These are phyloP conservation scores for Esperia sulphurella DNA, from an alignment of 2,888 invertebrate species.

Conservation along the genomic window DNA sequence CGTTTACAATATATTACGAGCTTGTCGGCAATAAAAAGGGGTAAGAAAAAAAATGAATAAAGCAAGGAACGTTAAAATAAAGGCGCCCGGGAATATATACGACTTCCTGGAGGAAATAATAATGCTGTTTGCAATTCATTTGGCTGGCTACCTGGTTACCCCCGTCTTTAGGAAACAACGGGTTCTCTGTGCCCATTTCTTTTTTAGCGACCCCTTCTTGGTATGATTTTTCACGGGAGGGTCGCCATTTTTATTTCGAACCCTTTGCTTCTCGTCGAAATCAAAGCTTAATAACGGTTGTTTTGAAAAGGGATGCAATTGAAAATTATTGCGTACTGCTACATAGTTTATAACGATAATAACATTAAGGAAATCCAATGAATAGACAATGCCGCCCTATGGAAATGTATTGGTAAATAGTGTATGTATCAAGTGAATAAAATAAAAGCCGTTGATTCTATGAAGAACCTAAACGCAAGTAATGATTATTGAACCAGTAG, in stretches of 20 bases:
- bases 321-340: not conserved
- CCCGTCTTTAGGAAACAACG: constrained; percentile 70
- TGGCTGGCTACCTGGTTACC: constrained; percentile 75
- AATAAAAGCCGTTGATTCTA: too few relatives aligned
- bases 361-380: too few relatives aligned
- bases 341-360: too few relatives aligned
- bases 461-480: too few relatives aligned
- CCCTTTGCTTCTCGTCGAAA: constrained; percentile 64
- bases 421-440: too few relatives aligned
- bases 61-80: constrained; percentile 75
- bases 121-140: constrained; percentile 81
- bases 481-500: too few relatives aligned
- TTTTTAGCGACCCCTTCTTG: constrained; percentile 47
- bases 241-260: constrained; percentile 65
- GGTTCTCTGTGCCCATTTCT: constrained; percentile 42
- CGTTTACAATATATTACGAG: constrained; percentile 77
- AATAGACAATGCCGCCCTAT: too few relatives aligned
- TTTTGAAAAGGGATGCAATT: constrained; percentile 19
- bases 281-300: constrained; percentile 61
- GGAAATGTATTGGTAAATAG: too few relatives aligned
- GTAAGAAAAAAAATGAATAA: constrained; percentile 71
- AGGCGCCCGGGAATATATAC: constrained; percentile 75
- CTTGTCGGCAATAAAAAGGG: constrained; percentile 76
- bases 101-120: constrained; percentile 80
- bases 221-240: constrained; percentile 61